Conservation (phyloP, 2,113 vertebrate species). For the Numenius arquata region DNA sequence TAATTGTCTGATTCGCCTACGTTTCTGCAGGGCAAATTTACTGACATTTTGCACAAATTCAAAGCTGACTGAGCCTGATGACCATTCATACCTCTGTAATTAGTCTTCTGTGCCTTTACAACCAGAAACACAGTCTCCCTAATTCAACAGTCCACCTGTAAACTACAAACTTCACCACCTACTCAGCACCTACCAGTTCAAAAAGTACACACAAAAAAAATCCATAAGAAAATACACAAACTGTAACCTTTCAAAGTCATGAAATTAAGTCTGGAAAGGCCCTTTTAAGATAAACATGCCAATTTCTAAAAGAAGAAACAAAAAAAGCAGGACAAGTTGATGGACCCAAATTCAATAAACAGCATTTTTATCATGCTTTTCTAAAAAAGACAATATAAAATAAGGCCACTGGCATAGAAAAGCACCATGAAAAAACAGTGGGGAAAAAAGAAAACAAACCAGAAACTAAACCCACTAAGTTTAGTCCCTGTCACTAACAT, state of each 20-base stretch:
- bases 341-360: slow-evolving; percentile 5
- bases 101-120: not conserved
- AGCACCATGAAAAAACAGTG: not conserved
- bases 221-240: not conserved
- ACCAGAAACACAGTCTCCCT: not conserved
- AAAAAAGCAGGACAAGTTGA: not conserved
- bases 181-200: not conserved
- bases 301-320: slow-evolving; percentile 42
- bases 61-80: slow-evolving; percentile 20
- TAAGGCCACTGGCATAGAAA: not conserved
- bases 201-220: not conserved
- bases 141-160: not conserved
- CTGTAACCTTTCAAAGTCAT: not conserved
- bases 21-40: slow-evolving; percentile 17
- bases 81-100: not conserved
- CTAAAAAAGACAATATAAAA: slow-evolving; percentile 21
- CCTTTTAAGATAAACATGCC: not conserved
- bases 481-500: not conserved
- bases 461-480: not conserved
- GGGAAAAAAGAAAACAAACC: not conserved
- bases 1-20: not conserved
- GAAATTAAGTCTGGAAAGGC: not conserved
- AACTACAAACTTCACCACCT: not conserved
- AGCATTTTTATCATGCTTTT: slow-evolving; percentile 31
- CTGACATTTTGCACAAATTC: slow-evolving; percentile 20